These are phyloP conservation scores for Scyliorhinus canicula DNA, from an alignment of 2,797 vertebrate genomes.

Conservation along the genomic window DNA sequence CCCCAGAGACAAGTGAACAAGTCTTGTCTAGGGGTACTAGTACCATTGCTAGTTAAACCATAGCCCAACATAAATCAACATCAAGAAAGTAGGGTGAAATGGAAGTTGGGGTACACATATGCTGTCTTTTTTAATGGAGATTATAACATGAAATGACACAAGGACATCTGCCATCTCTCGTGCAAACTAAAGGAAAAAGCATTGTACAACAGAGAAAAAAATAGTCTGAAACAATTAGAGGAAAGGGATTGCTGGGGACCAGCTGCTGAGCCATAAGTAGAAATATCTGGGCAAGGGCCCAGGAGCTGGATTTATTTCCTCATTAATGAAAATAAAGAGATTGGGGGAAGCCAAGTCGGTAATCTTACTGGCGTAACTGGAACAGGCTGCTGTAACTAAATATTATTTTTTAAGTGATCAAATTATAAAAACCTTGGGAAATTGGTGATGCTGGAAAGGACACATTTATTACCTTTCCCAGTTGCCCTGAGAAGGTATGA, in stretches of 20 bases:
- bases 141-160: neutral
- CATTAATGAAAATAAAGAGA: neutral
- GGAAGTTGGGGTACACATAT: neutral
- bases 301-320: neutral
- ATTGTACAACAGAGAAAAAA: neutral
- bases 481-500: neutral
- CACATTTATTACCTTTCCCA: neutral
- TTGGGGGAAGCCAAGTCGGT: neutral
- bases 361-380: neutral
- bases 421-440: neutral
- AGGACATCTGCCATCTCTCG: neutral
- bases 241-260: neutral
- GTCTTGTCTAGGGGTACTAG: neutral
- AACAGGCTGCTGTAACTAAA: neutral
- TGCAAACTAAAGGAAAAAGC: neutral
- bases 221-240: constrained; percentile 1
- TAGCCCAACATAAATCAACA: neutral
- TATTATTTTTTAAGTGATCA: neutral
- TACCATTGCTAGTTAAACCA: neutral
- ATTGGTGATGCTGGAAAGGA: neutral
- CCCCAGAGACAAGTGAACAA: neutral
- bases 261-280: neutral
- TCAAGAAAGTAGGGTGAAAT: neutral
- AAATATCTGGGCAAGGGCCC: neutral
- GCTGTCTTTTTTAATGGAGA: neutral